Evolutionary conservation across 2,113 vertebrate genomes (phyloP).

Genomic region (Rhinolophus sinicus): DNA sequence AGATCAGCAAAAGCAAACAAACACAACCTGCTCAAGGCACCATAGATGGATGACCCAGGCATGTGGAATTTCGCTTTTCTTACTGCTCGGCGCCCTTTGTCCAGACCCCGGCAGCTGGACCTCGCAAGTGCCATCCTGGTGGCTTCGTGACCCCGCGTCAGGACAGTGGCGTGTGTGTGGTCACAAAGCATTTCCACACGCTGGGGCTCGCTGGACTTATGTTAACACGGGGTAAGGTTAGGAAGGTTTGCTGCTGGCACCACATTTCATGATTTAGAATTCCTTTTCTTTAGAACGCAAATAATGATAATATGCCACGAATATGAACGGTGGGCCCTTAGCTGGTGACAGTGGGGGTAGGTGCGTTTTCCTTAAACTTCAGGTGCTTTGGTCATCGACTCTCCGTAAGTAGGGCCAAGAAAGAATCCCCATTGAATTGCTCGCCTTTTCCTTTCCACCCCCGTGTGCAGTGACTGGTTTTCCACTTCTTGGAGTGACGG

Average conservation of each 20-base stretch:
- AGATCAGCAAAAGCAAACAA: not conserved
- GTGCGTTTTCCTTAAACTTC: not conserved
- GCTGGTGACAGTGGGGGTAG: not conserved
- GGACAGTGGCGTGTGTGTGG: not conserved
- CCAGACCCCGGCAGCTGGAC: too few species aligned
- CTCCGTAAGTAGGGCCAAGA: not conserved
- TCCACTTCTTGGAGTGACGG: rapidly evolving
- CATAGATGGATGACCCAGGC: not conserved
- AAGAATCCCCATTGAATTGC: not conserved
- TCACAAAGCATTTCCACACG: rapidly evolving
- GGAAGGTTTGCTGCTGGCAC: too few species aligned
- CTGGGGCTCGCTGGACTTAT: too few species aligned
- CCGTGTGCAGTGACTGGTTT: not conserved
- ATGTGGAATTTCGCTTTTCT: too few species aligned
- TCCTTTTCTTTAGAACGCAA: not conserved
- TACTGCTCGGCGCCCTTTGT: too few species aligned
- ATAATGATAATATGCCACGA: too few species aligned
- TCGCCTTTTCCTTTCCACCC: too few species aligned
- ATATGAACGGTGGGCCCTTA: not conserved
- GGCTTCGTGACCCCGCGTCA: too few species aligned
- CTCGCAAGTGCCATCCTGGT: too few species aligned
- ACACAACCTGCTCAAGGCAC: not conserved
- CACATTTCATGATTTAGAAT: not conserved
- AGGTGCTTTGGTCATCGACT: not conserved
- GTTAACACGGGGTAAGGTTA: too few species aligned